phyloP scores from a whole-genome alignment of 2,888 invertebrate genomes.

The Eristalinus aeneus region DNA sequence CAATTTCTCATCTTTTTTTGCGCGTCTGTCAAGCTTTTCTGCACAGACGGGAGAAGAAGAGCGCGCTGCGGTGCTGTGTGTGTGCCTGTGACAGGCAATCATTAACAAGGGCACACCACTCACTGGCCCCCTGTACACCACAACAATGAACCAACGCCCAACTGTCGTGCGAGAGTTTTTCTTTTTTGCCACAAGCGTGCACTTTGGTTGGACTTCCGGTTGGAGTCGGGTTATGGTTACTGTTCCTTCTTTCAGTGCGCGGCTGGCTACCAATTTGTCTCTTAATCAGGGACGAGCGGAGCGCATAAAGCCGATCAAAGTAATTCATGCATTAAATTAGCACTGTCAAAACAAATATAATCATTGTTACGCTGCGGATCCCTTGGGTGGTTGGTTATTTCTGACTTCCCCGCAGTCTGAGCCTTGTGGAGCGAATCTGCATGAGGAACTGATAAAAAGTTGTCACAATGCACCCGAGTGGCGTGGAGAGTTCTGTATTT shows the following conservation, averaged over 20 bases:
- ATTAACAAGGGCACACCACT: conserved; percentile 55
- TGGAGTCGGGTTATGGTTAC: conserved; percentile 24
- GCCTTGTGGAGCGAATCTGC: conserved; percentile 8
- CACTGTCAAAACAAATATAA: conserved; percentile 70
- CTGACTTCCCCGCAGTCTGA: neutral
- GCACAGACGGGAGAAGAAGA: conserved; percentile 24
- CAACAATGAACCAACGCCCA: conserved; percentile 29
- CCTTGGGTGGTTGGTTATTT: neutral
- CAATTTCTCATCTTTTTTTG: neutral
- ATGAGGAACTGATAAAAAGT: conserved; percentile 54
- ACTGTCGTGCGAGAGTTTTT: conserved; percentile 20
- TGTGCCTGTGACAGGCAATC: conserved; percentile 27
- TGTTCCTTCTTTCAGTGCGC: conserved; percentile 33
- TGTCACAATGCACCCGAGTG: conserved; percentile 57
- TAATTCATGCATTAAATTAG: conserved; percentile 70
- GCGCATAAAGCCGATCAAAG: conserved; percentile 49
- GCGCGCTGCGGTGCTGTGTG: neutral
- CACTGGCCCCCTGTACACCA: neutral
- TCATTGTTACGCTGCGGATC: conserved; percentile 43
- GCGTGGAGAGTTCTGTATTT: no score
- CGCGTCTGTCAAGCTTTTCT: conserved; percentile 24
- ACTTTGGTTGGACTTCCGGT: conserved; percentile 55
- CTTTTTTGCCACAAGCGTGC: conserved; percentile 35
- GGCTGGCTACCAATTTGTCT: conserved; percentile 57
- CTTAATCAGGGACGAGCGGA: conserved; percentile 51